Base-by-base conservation (phyloP, 2,113 vertebrate species). In the Pelmatolapia mariae region DNA sequence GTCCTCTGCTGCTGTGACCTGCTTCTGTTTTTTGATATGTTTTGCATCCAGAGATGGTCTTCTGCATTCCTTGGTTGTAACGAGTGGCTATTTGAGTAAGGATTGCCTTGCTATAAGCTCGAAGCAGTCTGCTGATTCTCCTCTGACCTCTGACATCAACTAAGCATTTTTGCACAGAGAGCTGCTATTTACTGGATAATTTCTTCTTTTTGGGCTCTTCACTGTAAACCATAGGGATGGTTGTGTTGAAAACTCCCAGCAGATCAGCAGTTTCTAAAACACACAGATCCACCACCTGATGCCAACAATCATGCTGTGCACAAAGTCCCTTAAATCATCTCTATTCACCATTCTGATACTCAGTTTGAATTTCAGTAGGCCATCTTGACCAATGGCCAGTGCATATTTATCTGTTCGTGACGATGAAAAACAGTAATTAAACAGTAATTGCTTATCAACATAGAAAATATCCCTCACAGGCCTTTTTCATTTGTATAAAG, bases 51-150 rank as follows among this genome's bases (percentile, higher is more conserved):
- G 68, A 45, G 22, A 45, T 45, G 22, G 38, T 45, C 8, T 73
- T 73, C 38, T 45, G 38, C 22, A 1, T 18, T 16, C 12, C 38
- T 0, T 73, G 2, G 22, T 26, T 73, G 68, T 5, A 45, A 26
- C 36, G 0, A 7, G 40, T 1, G 8, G 2, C 10, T 7, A 10
- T 73, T 18, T 73, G 68, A 45, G 8, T 45, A 10, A 43, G 13
- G 40, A 0, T 29, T 47, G 24, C 40, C 15, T 47, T 45, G 33
- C 33, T 43, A 2, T 47, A 18, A 29, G 22, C 40, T 76, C 1
- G 0, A 76, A 76, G 24, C 24, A 29, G 43, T 47, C 43, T 47
- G 24, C 40, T 18, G 40, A 73, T 73, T 73, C 8, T 18, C 40
- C 8, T 18, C 22, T 45, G 22, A 18, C 40, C 10, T 73, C 22